phyloP scores from a whole-genome alignment of 1,140 invertebrate species.

The Drosophila lacteicornis region DNA sequence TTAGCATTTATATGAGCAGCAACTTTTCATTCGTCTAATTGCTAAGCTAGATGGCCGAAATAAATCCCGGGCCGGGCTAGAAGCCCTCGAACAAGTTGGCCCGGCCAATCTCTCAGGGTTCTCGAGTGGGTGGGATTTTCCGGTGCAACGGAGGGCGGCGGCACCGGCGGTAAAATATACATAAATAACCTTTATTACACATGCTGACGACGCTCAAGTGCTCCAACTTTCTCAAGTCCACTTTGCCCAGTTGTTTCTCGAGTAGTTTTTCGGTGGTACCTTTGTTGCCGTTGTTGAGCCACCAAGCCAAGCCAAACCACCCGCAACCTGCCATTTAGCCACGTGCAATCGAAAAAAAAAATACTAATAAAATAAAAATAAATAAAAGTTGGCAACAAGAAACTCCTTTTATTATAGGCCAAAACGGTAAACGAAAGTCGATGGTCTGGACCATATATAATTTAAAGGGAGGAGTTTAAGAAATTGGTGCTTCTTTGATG shows the following conservation, averaged over 20 bases:
- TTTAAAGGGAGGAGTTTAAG: conserved; percentile 22
- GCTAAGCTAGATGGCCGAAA: conserved; percentile 67
- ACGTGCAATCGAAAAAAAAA: conserved; percentile 26
- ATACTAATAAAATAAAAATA: neutral
- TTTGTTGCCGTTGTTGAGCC: conserved; percentile 32
- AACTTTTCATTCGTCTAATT: conserved; percentile 78
- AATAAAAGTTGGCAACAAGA: conserved; percentile 19
- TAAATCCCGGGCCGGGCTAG: conserved; percentile 62
- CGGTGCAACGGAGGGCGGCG: conserved; percentile 34
- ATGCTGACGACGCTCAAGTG: conserved; percentile 80
- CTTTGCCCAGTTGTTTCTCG: conserved; percentile 78
- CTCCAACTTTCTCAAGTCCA: conserved; percentile 82
- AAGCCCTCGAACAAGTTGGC: conserved; percentile 67
- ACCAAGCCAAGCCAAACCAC: conserved; percentile 1
- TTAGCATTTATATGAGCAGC: conserved; percentile 76
- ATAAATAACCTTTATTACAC: conserved; percentile 84
- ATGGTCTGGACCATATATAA: conserved; percentile 7
- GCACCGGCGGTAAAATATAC: conserved; percentile 79
- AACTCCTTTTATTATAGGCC: conserved; percentile 45
- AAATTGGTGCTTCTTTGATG: conserved; percentile 14
- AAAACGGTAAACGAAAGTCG: conserved; percentile 32
- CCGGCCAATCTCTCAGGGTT: conserved; percentile 28
- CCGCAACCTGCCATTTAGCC: conserved; percentile 7
- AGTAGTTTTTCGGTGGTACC: conserved; percentile 63
- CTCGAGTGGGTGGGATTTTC: conserved; percentile 16